These are phyloP conservation scores for Chloroceryle amazona DNA, from an alignment of 2,797 vertebrate species.

Conservation along the genomic window DNA sequence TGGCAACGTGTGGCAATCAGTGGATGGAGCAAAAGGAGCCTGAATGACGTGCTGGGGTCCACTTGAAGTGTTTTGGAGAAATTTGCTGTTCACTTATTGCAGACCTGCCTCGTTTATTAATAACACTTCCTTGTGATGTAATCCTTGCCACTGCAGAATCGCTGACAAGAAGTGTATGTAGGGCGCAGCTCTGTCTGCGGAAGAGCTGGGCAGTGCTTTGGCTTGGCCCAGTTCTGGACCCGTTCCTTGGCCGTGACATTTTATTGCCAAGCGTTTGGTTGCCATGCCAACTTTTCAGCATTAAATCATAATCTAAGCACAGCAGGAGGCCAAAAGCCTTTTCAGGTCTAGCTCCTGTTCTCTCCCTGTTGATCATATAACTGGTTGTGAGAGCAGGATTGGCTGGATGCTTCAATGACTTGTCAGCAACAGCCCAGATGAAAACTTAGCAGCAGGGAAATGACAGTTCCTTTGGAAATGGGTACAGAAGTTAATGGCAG, in stretches of 20 bases:
- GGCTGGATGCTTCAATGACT: not conserved
- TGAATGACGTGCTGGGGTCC: not conserved
- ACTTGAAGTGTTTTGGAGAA: not conserved
- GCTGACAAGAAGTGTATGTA: not conserved
- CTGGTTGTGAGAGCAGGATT: not conserved
- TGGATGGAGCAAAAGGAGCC: not conserved
- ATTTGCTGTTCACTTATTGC: not conserved
- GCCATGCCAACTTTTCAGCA: slow-evolving; percentile 56
- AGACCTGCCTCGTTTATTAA: slow-evolving; percentile 54
- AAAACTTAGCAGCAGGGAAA: not conserved
- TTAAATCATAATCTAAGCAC: slow-evolving; percentile 64
- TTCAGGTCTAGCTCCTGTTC: not conserved
- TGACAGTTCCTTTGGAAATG: not conserved
- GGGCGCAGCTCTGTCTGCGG: not conserved
- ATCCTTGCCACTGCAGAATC: not conserved
- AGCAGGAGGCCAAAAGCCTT: slow-evolving; percentile 6
- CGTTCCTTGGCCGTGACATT: not conserved
- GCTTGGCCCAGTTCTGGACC: not conserved
- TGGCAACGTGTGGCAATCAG: slow-evolving; percentile 10
- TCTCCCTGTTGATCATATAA: not conserved
- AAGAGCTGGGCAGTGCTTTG: not conserved
- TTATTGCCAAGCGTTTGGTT: slow-evolving; percentile 22
- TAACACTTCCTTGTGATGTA: not conserved
- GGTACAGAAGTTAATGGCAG: not conserved
- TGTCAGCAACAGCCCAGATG: not conserved